Percentiles rank a stretch among this genome's conserved stretches.
phyloP scores from a whole-genome alignment of 2,888 invertebrate species.

The Cerastis rubricosa region DNA sequence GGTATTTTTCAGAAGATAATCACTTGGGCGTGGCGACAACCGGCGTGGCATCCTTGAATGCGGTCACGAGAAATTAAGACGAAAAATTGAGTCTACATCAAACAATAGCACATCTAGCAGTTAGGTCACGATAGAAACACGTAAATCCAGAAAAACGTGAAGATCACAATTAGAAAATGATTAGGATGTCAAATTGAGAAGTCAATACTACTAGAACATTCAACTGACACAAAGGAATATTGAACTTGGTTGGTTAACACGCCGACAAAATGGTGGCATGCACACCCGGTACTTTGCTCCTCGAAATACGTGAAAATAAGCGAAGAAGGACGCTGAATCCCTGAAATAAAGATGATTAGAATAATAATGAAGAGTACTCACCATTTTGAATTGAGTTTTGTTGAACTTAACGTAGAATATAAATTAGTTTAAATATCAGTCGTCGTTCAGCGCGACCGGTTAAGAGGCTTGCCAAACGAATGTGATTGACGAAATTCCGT shows the following conservation, averaged over 20 bases:
- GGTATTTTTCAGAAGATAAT: not conserved
- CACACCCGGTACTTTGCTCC: constrained; percentile 75
- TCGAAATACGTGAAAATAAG: constrained; percentile 52
- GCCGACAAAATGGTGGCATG: constrained; percentile 88
- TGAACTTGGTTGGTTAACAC: constrained; percentile 65
- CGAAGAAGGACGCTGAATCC: constrained; percentile 23
- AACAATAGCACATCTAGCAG: constrained; percentile 65
- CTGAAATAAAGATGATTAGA: constrained; percentile 43
- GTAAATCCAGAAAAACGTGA: constrained; percentile 49
- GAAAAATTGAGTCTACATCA: constrained; percentile 11
- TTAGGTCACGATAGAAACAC: constrained; percentile 46
- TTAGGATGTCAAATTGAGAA: constrained; percentile 27
- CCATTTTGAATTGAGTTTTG: constrained; percentile 89
- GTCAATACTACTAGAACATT: constrained; percentile 17
- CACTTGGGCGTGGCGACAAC: constrained; percentile 58
- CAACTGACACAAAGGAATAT: constrained; percentile 25
- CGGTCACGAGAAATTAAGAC: constrained; percentile 44
- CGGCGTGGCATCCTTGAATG: constrained; percentile 70
- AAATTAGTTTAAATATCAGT: constrained; percentile 85
- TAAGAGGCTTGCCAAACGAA: constrained; percentile 93
- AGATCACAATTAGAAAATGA: constrained; percentile 49
- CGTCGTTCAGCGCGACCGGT: constrained; percentile 92
- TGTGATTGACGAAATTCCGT: constrained; percentile 86
- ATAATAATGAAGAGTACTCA: constrained; percentile 77
- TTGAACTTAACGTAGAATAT: constrained; percentile 86